These are phyloP conservation scores for Drosophila suboccidentalis DNA, from an alignment of 2,888 invertebrate genomes.

Conservation along the genomic window DNA sequence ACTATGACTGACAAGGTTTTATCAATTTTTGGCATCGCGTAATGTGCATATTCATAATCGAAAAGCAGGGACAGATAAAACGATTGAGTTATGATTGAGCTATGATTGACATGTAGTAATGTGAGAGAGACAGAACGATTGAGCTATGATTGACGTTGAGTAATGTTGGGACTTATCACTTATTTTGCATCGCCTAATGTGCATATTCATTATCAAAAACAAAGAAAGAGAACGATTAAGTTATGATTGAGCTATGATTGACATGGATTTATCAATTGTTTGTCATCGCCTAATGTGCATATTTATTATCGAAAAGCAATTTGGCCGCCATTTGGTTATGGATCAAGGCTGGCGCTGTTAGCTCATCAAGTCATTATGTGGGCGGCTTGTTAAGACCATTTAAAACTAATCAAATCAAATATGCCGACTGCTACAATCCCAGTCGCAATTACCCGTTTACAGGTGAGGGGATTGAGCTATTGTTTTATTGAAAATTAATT, in stretches of 20 bases:
- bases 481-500: constrained; percentile 79
- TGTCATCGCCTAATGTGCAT: constrained; percentile 68
- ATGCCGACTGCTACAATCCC: constrained; percentile 59
- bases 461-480: constrained; percentile 4
- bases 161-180: constrained; percentile 34
- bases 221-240: not conserved
- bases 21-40: constrained; percentile 55
- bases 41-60: constrained; percentile 75
- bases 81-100: not conserved
- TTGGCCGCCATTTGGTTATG: constrained; percentile 25
- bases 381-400: constrained; percentile 66
- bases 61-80: constrained; percentile 39
- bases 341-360: not conserved
- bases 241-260: not conserved
- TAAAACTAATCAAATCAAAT: constrained; percentile 81
- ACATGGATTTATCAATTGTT: constrained; percentile 33
- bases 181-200: constrained; percentile 65
- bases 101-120: not conserved
- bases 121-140: not conserved
- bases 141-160: not conserved
- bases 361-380: constrained; percentile 69
- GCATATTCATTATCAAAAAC: constrained; percentile 68
- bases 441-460: constrained; percentile 31
- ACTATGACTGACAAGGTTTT: constrained; percentile 7
- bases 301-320: constrained; percentile 74